These are phyloP conservation scores for Amblyjoppa proteus DNA, from an alignment of 2,888 invertebrate genomes.

Conservation along the genomic window DNA sequence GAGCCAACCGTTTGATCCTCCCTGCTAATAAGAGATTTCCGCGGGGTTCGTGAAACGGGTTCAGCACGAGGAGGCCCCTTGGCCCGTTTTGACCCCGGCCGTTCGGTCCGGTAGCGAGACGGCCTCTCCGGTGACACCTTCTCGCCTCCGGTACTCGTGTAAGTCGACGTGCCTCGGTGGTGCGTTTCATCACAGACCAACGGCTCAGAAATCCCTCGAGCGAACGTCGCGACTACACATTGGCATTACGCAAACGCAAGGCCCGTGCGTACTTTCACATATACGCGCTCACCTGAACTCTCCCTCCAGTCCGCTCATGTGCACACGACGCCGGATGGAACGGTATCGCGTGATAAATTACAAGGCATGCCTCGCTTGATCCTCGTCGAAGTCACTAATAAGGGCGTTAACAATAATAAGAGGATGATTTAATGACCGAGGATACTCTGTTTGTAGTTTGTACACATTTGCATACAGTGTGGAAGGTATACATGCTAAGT, in stretches of 20 bases:
- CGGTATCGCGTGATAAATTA: conserved; percentile 60
- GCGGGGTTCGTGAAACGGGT: not conserved
- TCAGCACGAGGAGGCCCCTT: not conserved
- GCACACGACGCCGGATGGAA: conserved; percentile 26
- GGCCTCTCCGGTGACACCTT: not conserved
- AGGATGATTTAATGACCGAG: conserved; percentile 47
- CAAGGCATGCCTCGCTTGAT: conserved; percentile 40
- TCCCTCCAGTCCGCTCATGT: not conserved
- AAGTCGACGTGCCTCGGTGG: not conserved
- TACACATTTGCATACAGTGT: conserved; percentile 15
- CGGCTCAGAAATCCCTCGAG: not conserved
- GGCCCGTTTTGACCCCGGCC: conserved; percentile 33
- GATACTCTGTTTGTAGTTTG: conserved; percentile 7
- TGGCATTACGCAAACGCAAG: not conserved
- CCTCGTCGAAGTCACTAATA: conserved; percentile 41
- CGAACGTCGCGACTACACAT: not conserved
- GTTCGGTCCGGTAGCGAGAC: not conserved
- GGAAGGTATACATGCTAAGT: not conserved
- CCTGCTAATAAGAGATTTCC: conserved; percentile 65
- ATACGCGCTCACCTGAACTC: conserved; percentile 15
- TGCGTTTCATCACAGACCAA: not conserved
- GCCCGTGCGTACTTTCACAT: conserved; percentile 23
- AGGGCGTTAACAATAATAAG: conserved; percentile 56
- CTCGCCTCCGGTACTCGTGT: not conserved
- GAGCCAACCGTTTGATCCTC: conserved; percentile 65